phyloP scores from a whole-genome alignment of 2,797 vertebrate species.

The Girardinus metallicus region DNA sequence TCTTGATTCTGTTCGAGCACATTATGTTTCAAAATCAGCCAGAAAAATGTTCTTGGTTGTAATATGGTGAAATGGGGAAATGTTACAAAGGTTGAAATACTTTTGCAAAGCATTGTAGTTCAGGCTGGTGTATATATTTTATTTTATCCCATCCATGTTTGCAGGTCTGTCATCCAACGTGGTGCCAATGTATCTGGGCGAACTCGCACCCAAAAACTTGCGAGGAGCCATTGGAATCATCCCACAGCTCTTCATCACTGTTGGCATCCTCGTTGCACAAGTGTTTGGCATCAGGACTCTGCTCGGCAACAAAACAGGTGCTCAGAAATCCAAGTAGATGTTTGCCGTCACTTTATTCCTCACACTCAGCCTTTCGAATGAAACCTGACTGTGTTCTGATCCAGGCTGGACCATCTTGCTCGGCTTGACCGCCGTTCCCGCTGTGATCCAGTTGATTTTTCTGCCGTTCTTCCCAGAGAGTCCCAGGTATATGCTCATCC shows the following conservation, averaged over 20 bases:
- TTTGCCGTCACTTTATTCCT: background rate
- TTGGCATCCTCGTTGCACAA: conserved; percentile 92
- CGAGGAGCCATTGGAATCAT: conserved; percentile 88
- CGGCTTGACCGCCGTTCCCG: conserved; percentile 89
- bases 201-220: conserved; percentile 91
- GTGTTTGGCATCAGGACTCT: conserved; percentile 85
- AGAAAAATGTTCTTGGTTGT: background rate
- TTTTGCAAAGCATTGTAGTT: background rate
- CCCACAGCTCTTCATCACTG: conserved; percentile 92
- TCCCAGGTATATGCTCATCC: conserved; percentile 91
- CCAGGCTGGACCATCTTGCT: conserved; percentile 88
- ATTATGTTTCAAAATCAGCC: too few species aligned
- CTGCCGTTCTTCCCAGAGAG: conserved; percentile 94
- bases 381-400: conserved; percentile 1
- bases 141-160: background rate
- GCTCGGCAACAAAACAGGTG: conserved; percentile 86
- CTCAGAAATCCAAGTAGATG: background rate
- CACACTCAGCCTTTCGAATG: background rate
- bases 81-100: background rate
- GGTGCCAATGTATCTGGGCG: conserved; percentile 96
- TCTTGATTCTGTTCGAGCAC: too few species aligned
- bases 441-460: conserved; percentile 82
- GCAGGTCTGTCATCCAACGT: conserved; percentile 93
- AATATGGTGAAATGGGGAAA: background rate
- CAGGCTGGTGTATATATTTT: background rate